Evolutionary conservation across 2,797 vertebrate genomes (phyloP).

Genomic region (Momotus momota): DNA sequence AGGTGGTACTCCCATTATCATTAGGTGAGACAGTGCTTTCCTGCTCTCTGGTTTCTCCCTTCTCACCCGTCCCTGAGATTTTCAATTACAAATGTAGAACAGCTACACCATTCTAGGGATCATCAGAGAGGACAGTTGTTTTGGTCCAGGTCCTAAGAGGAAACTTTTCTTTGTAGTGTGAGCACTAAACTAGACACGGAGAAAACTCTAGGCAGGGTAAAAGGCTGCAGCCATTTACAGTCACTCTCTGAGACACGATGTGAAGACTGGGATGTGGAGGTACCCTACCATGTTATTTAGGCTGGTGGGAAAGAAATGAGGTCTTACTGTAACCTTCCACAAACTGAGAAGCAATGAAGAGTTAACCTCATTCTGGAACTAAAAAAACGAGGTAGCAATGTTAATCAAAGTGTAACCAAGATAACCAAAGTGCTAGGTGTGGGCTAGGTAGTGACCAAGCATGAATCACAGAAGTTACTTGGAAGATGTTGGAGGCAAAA

Average conservation of each 20-base stretch:
- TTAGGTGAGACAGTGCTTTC: background rate
- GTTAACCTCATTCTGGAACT: background rate
- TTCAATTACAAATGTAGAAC: background rate
- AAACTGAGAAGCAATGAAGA: background rate
- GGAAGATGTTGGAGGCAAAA: background rate
- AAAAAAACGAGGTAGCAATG: accelerated
- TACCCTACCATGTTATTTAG: background rate
- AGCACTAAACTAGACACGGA: background rate
- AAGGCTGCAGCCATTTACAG: background rate
- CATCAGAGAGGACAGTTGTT: background rate
- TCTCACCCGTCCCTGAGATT: background rate
- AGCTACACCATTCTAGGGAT: background rate
- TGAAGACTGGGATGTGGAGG: background rate
- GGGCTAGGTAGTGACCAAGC: background rate
- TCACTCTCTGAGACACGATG: accelerated
- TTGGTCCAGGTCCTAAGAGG: background rate
- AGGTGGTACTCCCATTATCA: background rate
- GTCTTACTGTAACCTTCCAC: background rate
- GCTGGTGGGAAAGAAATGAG: background rate
- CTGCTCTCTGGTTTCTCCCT: background rate
- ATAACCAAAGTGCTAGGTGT: background rate
- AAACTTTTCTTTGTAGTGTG: background rate
- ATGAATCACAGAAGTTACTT: background rate
- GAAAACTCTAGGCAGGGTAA: background rate
- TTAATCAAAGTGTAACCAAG: accelerated